Evolutionary conservation across 2,797 vertebrate species (phyloP), one percentile per base, ranked within the genome.

Genomic region (Leptodactylus fallax): DNA sequence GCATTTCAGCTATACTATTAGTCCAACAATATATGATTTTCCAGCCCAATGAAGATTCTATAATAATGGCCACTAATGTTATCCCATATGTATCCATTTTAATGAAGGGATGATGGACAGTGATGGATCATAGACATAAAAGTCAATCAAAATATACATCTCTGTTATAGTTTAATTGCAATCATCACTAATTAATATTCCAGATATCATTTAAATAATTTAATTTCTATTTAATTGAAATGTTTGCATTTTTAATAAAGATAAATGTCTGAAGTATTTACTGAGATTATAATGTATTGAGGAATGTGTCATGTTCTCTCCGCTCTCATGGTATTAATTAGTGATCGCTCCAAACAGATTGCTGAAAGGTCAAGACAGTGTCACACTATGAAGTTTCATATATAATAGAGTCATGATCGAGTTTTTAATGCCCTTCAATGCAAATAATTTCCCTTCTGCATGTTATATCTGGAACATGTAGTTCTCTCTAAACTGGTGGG

Each of bases 211-310:
- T 81, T 53, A 74, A 61, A 87, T 76, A 61, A 61, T 81, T 76
- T 51, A 74, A 81, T 82, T 85, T 82, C 11, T 61, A 81, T 81
- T 56, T 87, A 87, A 87, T 87, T 87, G 71, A 87, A 76, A 81
- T 74, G 71, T 87, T 87, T 81, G 56, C 79, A 60, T 74, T 87
- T 74, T 81, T 87, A 87, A 87, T 81, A 81, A 51, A 63, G 56
- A 74, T 82, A 19, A 61, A 87, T 87, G 67, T 72, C 69, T 71
- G 65, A 87, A 87, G 69, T 72, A 49, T n/a, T 81, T 63, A 61
- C 53, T 81, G 67, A 87, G 85, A 61, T 36, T 87, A 72, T 76
- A 74, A 81, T 53, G 81, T 74, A 19, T 74, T 36, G 67, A 87
- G 65, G 13, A 60, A 72, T 36, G 55, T 87, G 79, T 81, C 45